Evolutionary conservation across 2,797 vertebrate species (phyloP).

Genomic region (Tragelaphus oryx): DNA sequence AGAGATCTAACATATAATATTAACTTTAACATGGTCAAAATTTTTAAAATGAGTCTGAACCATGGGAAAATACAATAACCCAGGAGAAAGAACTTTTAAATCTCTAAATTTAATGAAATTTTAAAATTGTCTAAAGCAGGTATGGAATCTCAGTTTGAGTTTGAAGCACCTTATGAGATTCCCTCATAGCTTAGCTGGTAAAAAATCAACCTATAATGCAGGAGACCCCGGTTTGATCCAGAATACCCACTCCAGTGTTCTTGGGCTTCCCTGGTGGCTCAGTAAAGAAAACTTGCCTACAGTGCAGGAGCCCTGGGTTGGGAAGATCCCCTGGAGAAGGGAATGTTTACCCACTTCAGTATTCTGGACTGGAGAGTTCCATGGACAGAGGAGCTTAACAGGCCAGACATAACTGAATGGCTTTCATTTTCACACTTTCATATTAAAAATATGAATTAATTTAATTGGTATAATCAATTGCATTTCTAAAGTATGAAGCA

Average conservation of each 20-base stretch:
- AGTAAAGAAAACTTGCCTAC: not conserved
- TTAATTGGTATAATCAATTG: not conserved
- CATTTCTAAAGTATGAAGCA: not conserved
- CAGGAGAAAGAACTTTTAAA: not conserved
- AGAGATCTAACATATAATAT: not conserved
- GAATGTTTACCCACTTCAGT: not conserved
- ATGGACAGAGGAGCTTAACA: not conserved
- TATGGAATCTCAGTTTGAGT: not conserved
- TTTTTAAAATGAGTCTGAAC: not conserved
- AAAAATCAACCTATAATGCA: not conserved
- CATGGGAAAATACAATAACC: not conserved
- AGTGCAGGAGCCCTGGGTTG: not conserved
- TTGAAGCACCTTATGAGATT: not conserved
- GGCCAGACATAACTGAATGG: not conserved
- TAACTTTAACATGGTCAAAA: not conserved
- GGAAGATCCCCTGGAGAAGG: not conserved
- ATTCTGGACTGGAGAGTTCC: not conserved
- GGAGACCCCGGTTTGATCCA: not conserved
- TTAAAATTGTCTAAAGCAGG: not conserved
- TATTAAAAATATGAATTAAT: not conserved
- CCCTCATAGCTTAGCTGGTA: not conserved
- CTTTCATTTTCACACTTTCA: not conserved
- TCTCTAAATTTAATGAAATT: not conserved
- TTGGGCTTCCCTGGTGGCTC: not conserved
- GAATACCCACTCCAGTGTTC: not conserved